Base-by-base conservation (phyloP, 2,888 invertebrate species). In the Tinea trinotella region DNA sequence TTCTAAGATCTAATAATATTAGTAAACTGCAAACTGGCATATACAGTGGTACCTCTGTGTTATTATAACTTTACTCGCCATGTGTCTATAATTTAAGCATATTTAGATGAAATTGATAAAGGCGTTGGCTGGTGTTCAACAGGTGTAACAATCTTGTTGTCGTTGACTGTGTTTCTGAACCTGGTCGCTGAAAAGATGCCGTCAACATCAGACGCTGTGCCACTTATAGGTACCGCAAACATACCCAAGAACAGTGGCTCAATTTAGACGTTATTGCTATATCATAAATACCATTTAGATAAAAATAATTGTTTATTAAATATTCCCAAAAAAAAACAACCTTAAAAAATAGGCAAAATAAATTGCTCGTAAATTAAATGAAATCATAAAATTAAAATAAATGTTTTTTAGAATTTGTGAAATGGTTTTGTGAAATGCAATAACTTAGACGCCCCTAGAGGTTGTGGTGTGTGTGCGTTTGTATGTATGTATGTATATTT, bases 161-260 rank as follows among this genome's bases (percentile, higher is more conserved):
- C 97, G 85, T 92, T 97, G 90, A 97, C 96, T 88, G 97, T 97
- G 87, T 97, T 97, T 91, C 92, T 97, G 88, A 95, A 97, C 90
- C 93, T 97, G 90, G 96, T 98, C 77, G 96, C 96, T 67, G 97
- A 97, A 91, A 96, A 96, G 88, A 94, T 97, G 92, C 97, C 96
- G 82, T 92, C 92, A 64, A 91, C 93, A 70, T 92, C 92, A 83
- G 92, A 93, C 82, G 92, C 93, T 82, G 92, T 93, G 81, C 92
- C 92, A 80, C 88, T 93, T 80, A 92, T 93, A 92, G 92, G 92
- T 93, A 90, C 76, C 64, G 59, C 61, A 66, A 30, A 34, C n/a
- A 10, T 4, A 40, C 35, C 19, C 53, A 10, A 40, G 3, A 18
- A 46, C n/a, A 46, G 46, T 19, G 46, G 46, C 46, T 46, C 46